phyloP scores from a whole-genome alignment of 2,888 invertebrate species.

The Choreutis nemorana region DNA sequence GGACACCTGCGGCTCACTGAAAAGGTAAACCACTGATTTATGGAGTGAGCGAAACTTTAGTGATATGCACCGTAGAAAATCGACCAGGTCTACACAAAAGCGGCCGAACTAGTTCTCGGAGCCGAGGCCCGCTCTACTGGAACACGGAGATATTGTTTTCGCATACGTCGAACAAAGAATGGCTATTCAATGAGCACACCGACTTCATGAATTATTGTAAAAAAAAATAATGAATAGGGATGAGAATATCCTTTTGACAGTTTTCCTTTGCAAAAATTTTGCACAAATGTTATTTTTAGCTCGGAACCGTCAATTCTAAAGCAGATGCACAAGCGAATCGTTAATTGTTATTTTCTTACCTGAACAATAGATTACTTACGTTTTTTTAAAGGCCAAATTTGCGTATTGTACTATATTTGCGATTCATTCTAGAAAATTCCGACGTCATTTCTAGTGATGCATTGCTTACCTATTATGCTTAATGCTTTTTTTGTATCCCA shows the following conservation, averaged over 20 bases:
- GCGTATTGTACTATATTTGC: too few species aligned
- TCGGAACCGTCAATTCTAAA: conserved; percentile 3
- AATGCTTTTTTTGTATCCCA: too few species aligned
- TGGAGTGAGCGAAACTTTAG: conserved; percentile 24
- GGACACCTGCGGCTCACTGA: conserved; percentile 39
- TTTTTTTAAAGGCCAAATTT: too few species aligned
- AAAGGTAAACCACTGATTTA: conserved; percentile 43
- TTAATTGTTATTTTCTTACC: too few species aligned
- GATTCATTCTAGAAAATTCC: too few species aligned
- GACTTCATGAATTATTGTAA: conserved; percentile 17
- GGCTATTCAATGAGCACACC: conserved; percentile 6
- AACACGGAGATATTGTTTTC: conserved; percentile 27
- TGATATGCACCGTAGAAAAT: conserved; percentile 44
- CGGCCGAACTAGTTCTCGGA: conserved; percentile 25
- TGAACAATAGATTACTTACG: too few species aligned
- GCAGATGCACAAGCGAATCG: conserved; percentile 1
- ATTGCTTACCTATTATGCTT: too few species aligned
- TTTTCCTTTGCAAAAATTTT: conserved; percentile 21
- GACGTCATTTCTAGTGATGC: too few species aligned
- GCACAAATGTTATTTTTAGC: conserved; percentile 21
- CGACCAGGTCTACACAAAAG: conserved; percentile 36
- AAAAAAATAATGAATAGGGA: conserved; percentile 17
- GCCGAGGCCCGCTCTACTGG: conserved; percentile 30
- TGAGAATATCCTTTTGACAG: conserved; percentile 10
- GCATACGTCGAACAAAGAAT: conserved; percentile 23